phyloP scores from a whole-genome alignment of 2,797 vertebrate genomes.

The Microctenopoma lineatum region DNA sequence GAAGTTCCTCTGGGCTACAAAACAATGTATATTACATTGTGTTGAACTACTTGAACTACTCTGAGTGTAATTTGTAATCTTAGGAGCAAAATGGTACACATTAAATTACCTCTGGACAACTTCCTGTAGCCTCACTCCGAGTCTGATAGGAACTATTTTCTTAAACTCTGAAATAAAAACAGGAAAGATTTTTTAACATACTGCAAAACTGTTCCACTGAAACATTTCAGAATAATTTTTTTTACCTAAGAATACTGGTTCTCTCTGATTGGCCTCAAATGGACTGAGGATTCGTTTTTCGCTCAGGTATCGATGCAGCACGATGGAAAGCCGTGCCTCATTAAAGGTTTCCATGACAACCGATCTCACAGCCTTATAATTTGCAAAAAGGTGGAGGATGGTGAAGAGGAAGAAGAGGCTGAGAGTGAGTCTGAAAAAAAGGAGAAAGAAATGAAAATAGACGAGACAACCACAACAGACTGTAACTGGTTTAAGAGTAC shows the following conservation, averaged over 20 bases:
- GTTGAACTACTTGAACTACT: not conserved
- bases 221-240: fast-evolving
- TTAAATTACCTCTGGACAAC: constrained; percentile 68
- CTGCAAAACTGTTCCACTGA: fast-evolving
- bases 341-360: constrained; percentile 93
- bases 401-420: constrained; percentile 89
- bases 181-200: not conserved
- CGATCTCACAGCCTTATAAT: constrained; percentile 90
- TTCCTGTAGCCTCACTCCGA: constrained; percentile 82
- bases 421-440: constrained; percentile 83
- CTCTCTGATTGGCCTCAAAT: constrained; percentile 83
- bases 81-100: not conserved
- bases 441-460: not conserved
- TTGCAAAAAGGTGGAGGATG: constrained; percentile 89
- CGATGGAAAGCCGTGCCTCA: constrained; percentile 85
- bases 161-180: constrained; percentile 68
- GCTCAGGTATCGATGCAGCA: constrained; percentile 82
- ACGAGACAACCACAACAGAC: not conserved
- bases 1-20: constrained; percentile 76
- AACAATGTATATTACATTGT: constrained; percentile 11
- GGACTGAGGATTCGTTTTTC: constrained; percentile 77
- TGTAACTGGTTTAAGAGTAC: not conserved
- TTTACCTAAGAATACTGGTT: constrained; percentile 87
- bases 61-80: not conserved
- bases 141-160: constrained; percentile 66